Percentiles rank a stretch among this genome's conserved stretches.
Evolutionary conservation across 2,797 vertebrate genomes (phyloP).

Genomic region (Neosalanx taihuensis): DNA sequence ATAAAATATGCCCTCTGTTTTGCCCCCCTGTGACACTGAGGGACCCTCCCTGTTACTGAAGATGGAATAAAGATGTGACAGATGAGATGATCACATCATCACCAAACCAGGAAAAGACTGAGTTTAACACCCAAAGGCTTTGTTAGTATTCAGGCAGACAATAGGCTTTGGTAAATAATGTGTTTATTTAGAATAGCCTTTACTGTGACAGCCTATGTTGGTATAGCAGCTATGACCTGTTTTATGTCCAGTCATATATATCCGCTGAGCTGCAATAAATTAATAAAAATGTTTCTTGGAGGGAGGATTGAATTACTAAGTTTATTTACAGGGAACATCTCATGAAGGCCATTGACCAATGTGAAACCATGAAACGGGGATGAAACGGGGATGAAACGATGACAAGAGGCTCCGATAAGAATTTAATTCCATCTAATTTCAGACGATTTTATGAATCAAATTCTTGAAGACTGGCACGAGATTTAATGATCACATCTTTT

Average conservation of each 20-base stretch:
- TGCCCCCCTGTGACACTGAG: slow-evolving; percentile 26
- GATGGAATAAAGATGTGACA: slow-evolving; percentile 50
- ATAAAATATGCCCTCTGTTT: slow-evolving; percentile 69
- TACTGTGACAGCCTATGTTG: too few species aligned
- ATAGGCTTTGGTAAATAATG: not conserved
- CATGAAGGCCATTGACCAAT: slow-evolving; percentile 75
- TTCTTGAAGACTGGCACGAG: slow-evolving; percentile 97
- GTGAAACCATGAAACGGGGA: slow-evolving; percentile 67
- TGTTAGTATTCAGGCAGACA: not conserved
- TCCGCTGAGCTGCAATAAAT: slow-evolving; percentile 53
- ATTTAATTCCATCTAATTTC: slow-evolving; percentile 99
- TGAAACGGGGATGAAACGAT: slow-evolving; percentile 86
- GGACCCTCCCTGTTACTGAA: slow-evolving; percentile 51
- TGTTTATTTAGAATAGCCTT: not conserved
- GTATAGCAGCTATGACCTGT: not conserved
- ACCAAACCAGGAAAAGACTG: slow-evolving; percentile 1
- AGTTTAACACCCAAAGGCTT: not conserved
- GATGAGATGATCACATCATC: slow-evolving; percentile 44
- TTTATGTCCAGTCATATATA: not conserved
- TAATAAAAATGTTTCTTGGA: slow-evolving; percentile 68
- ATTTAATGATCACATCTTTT: slow-evolving; percentile 99
- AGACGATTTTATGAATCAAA: slow-evolving; percentile 98
- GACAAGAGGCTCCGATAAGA: slow-evolving; percentile 98
- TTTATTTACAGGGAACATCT: slow-evolving; percentile 75
- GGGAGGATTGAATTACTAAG: slow-evolving; percentile 67